Percentiles rank a stretch among this genome's conserved stretches.
phyloP scores from a whole-genome alignment of 2,797 vertebrate genomes.

The Mormyrops boulengeri region DNA sequence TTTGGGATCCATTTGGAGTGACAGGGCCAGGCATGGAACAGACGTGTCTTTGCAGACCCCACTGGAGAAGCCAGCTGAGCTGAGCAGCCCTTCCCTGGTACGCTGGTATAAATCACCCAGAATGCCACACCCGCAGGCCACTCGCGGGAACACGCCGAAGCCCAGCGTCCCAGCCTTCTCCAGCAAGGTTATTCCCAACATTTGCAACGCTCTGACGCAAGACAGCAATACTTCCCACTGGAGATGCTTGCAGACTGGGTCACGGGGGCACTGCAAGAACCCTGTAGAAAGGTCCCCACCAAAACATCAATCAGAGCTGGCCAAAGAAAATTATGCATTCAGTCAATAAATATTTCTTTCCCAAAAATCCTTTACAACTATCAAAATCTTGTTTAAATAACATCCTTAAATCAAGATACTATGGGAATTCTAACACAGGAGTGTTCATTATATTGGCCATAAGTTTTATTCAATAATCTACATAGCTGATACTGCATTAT shows the following conservation, averaged over 20 bases:
- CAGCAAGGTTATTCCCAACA: slow-evolving; percentile 59
- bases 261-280: slow-evolving; percentile 37
- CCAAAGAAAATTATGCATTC: slow-evolving; percentile 20
- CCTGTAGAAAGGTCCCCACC: slow-evolving; percentile 39
- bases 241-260: slow-evolving; percentile 35
- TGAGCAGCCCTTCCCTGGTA: slow-evolving; percentile 48
- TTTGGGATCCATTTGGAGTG: slow-evolving; percentile 25
- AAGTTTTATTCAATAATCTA: neutral
- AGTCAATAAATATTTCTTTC: neutral
- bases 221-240: slow-evolving; percentile 57
- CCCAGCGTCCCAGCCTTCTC: slow-evolving; percentile 57
- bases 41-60: slow-evolving; percentile 41
- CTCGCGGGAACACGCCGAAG: slow-evolving; percentile 56
- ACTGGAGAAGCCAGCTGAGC: slow-evolving; percentile 59
- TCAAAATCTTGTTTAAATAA: neutral
- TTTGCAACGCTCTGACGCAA: slow-evolving; percentile 59
- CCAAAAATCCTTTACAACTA: neutral
- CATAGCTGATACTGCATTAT: neutral
- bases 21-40: neutral
- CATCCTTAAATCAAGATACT: neutral
- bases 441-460: neutral
- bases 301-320: slow-evolving; percentile 47
- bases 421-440: neutral
- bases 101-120: slow-evolving; percentile 59
- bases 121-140: slow-evolving; percentile 20